Evolutionary conservation across 2,113 vertebrate species (phyloP), one percentile per base, ranked within the genome.

Genomic region (Tachuris rubrigastra): DNA sequence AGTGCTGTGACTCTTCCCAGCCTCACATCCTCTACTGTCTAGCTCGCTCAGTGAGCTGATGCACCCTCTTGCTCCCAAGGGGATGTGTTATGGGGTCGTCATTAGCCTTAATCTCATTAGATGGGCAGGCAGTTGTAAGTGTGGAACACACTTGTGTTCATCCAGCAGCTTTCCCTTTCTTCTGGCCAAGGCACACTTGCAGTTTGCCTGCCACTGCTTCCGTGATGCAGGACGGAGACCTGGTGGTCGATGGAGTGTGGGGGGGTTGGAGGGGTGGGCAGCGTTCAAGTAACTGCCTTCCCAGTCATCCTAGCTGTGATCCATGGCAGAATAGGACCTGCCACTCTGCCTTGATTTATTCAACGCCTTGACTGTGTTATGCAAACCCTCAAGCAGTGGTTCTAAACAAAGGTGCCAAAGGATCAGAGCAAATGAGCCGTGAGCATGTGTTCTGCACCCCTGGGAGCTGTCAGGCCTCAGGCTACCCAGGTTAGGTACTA

Each of bases 81-180:
- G 31, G 30, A 5, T 0, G 3, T 42, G 71, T 22, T 5, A 10
- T 2, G 2, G 49, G 42, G 39, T 30, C 1, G 0, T 47, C n/a
- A 6, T 72, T 49, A 80, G 68, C 41, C 53, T 66, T 46, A 15
- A 73, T 60, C 67, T 46, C 31, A 28, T 74, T 47, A 74, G n/a
- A 11, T 16, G 39, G 39, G 16, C 49, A 31, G 63, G 39, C 0
- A 2, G 13, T 52, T 63, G 2, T 30, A 39, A 62, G 33, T 1
- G 8, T 42, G 52, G n/a, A 47, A 63, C 46, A 20, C 19, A 1
- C 42, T 22, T 44, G 30, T 33, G 31, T 66, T 66, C 63, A 31
- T 55, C 44, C 14, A 25, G 39, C 2, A 6, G 10, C 79, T 31
- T 65, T 65, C 31, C 44, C 15, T 71, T 63, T 55, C 80, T 58